Conservation (phyloP, 2,797 vertebrate species). For the Sebastolobus altivelis region DNA sequence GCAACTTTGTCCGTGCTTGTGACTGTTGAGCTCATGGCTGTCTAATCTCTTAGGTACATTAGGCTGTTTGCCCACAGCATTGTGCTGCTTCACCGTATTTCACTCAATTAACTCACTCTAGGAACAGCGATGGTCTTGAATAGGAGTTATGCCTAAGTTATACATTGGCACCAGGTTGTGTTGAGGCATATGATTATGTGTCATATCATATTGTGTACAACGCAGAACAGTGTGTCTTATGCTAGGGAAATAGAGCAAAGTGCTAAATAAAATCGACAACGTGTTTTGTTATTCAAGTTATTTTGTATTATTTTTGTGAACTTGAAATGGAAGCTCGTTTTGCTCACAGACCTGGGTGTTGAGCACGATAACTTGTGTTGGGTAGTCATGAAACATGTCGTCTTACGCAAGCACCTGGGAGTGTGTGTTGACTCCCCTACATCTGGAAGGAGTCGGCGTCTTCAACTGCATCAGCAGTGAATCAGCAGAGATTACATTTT, state of each 20-base stretch:
- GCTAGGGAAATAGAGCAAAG: neutral
- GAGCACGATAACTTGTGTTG: neutral
- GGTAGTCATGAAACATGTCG: conserved; percentile 23
- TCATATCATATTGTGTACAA: neutral
- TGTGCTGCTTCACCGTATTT: conserved; percentile 45
- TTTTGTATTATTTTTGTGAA: neutral
- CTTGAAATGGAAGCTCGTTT: neutral
- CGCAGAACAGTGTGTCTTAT: neutral
- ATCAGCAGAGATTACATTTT: conserved; percentile 34
- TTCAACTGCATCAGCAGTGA: conserved; percentile 39
- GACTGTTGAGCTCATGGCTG: conserved; percentile 77
- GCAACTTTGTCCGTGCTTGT: conserved; percentile 74
- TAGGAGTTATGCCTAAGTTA: neutral
- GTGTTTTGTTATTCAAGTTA: neutral
- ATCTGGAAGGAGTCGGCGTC: conserved; percentile 46
- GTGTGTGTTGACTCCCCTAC: conserved; percentile 25
- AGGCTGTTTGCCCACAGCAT: conserved; percentile 63
- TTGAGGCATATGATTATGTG: neutral
- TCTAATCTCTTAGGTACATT: conserved; percentile 82
- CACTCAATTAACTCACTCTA: conserved; percentile 55
- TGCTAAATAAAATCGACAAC: neutral
- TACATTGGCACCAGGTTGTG: neutral
- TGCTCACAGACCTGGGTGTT: neutral
- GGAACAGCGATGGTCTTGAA: conserved; percentile 38
- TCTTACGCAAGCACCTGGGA: conserved; percentile 29